A percentile compares a stretch with the other conserved stretches of the same genome.
Conservation (phyloP, 2,113 vertebrate species). For the Rhinolophus ferrumequinum region DNA sequence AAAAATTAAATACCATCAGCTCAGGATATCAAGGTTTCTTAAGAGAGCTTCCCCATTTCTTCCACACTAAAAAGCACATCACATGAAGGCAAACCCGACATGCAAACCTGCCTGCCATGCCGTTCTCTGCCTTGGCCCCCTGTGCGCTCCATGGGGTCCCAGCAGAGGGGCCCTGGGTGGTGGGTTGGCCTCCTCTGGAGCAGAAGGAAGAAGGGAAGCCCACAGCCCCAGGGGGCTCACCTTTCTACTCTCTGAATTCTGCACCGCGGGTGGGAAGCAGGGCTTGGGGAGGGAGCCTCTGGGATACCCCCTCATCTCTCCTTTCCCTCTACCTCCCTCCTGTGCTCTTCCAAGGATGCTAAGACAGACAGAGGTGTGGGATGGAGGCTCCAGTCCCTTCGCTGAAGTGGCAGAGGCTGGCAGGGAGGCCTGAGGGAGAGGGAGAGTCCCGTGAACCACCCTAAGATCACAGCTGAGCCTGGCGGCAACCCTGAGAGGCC, state of each 20-base stretch:
- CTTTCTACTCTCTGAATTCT: not conserved
- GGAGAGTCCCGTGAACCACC: not conserved
- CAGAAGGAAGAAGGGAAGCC: not conserved
- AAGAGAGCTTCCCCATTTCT: not conserved
- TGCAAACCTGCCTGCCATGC: not conserved
- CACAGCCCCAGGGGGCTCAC: not conserved
- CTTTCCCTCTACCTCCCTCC: not conserved
- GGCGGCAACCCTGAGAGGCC: not conserved
- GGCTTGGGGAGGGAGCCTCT: not conserved
- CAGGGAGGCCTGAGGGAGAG: not conserved
- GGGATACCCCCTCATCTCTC: not conserved
- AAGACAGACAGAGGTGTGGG: not conserved
- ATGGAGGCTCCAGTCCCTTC: not conserved
- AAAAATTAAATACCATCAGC: not conserved
- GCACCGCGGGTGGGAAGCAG: not conserved
- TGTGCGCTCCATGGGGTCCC: accelerated
- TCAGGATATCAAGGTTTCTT: not conserved
- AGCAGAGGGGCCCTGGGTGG: not conserved
- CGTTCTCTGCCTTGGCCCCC: accelerated
- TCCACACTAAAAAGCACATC: not conserved
- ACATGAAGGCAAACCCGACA: not conserved
- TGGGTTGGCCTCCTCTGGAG: not conserved
- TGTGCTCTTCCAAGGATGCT: not conserved
- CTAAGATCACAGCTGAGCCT: not conserved
- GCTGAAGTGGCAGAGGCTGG: not conserved